A percentile compares a stretch with the other conserved stretches of the same genome.
These are phyloP conservation scores for Myiozetetes cayanensis DNA, from an alignment of 2,113 vertebrate species.

Conservation along the genomic window DNA sequence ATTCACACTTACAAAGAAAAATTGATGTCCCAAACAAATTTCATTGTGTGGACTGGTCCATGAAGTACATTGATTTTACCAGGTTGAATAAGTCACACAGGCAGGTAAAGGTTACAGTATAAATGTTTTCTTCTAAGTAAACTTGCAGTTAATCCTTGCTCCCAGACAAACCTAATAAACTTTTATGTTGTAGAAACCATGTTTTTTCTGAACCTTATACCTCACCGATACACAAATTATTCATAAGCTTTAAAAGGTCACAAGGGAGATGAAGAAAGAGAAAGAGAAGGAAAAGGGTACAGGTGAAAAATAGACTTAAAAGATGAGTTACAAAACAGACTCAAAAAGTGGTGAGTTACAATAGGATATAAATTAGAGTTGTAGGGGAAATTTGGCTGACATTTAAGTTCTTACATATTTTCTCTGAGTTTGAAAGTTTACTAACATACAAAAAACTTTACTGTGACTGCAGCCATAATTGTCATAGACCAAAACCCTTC, in stretches of 20 bases:
- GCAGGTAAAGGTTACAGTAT: background rate
- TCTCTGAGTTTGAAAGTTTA: background rate
- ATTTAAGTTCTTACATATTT: slow-evolving; percentile 14
- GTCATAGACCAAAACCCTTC: background rate
- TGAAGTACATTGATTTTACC: background rate
- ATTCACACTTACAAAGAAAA: background rate
- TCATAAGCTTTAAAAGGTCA: slow-evolving; percentile 52
- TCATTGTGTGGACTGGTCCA: background rate
- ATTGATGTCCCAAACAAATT: background rate
- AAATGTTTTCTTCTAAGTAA: background rate
- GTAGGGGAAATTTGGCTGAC: background rate
- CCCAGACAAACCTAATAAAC: slow-evolving; percentile 7
- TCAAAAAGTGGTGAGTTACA: background rate
- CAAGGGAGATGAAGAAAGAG: background rate
- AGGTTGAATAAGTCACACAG: background rate
- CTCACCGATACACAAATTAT: slow-evolving; percentile 57
- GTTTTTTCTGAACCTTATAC: slow-evolving; percentile 1
- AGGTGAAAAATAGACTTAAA: slow-evolving; percentile 21
- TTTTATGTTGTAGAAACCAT: background rate
- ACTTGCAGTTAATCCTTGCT: slow-evolving; percentile 6
- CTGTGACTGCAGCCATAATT: background rate
- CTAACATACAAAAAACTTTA: background rate
- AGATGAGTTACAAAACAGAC: background rate
- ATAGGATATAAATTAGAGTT: background rate
- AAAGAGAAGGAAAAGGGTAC: slow-evolving; percentile 21